Conservation (phyloP, 2,113 vertebrate species). For the Phylloscopus trochiloides region DNA sequence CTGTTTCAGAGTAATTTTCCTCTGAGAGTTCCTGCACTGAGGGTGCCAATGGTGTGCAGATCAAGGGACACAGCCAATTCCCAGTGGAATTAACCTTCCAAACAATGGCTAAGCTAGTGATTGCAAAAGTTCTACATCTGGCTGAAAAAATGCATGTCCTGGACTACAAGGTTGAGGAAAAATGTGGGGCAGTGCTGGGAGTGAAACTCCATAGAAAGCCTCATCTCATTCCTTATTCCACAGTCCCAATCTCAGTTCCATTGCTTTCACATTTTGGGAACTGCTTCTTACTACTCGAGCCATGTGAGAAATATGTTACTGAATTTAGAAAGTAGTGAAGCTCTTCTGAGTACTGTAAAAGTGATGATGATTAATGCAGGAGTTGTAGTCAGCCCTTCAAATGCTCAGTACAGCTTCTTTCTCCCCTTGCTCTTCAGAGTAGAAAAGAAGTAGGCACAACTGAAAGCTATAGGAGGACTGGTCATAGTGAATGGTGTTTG, state of each 20-base stretch:
- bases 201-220: not conserved
- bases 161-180: not conserved
- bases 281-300: not conserved
- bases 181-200: not conserved
- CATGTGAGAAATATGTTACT: not conserved
- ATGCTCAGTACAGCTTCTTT: not conserved
- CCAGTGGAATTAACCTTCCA: not conserved
- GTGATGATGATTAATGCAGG: slow-evolving; percentile 37
- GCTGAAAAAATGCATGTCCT: not conserved
- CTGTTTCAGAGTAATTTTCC: not conserved
- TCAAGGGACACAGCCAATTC: not conserved
- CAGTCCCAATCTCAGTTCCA: not conserved
- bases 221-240: not conserved
- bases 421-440: not conserved
- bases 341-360: slow-evolving; percentile 33
- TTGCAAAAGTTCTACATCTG: not conserved
- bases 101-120: not conserved
- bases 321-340: slow-evolving; percentile 52
- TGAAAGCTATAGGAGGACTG: not conserved
- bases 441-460: not conserved
- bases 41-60: not conserved
- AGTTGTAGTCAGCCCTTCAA: slow-evolving; percentile 19
- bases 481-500: not conserved
- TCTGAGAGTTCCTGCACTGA: not conserved
- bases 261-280: not conserved